Evolutionary conservation across 2,888 invertebrate species (phyloP).

Genomic region (Frankliniella intonsa): DNA sequence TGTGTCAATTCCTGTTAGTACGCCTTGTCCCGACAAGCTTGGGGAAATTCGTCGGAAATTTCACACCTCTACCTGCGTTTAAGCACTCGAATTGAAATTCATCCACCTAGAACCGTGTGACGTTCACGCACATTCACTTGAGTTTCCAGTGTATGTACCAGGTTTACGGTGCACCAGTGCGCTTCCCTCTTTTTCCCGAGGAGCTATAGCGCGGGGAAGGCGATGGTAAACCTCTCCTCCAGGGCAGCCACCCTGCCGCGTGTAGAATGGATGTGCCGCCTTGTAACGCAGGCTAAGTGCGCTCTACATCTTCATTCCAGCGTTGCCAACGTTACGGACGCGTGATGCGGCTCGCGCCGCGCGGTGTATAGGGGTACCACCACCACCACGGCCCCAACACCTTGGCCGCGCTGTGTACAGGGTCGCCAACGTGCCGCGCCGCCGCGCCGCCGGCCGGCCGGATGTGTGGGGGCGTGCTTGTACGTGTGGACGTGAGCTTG

Average conservation of each 20-base stretch:
- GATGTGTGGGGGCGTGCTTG: background rate
- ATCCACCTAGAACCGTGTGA: no score
- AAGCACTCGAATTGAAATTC: no score
- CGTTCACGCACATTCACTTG: no score
- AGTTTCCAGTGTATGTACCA: no score
- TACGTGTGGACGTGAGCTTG: no score
- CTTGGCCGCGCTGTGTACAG: background rate
- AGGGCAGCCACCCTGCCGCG: conserved; percentile 2
- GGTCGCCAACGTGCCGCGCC: background rate
- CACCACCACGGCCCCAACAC: background rate
- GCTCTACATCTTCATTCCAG: conserved; percentile 20
- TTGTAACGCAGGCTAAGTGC: conserved; percentile 19
- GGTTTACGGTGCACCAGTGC: no score
- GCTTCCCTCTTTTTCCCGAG: background rate
- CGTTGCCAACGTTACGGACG: background rate
- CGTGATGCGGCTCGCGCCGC: background rate
- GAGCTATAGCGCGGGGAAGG: no score
- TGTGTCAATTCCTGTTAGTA: no score
- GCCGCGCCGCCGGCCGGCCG: background rate
- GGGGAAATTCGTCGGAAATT: no score
- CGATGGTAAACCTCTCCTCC: background rate
- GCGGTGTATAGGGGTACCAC: background rate
- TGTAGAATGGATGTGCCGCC: conserved; percentile 4
- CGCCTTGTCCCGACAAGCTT: no score
- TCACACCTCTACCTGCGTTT: no score